A percentile compares a stretch with the other conserved stretches of the same genome.
Evolutionary conservation across 2,113 vertebrate genomes (phyloP).

Genomic region (Austrofundulus limnaeus): DNA sequence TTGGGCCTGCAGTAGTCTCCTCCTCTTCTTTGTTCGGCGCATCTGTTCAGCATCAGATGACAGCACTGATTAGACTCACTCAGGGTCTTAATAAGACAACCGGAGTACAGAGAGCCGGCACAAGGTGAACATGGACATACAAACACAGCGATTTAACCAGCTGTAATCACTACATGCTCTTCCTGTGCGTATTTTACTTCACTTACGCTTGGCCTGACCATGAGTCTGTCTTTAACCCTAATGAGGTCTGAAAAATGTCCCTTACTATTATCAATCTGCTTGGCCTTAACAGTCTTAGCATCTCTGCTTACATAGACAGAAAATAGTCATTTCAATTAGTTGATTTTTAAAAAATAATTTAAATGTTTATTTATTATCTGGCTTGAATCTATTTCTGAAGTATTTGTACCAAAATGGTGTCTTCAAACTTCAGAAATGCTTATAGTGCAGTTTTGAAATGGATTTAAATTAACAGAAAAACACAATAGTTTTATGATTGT

Average conservation of each 20-base stretch:
- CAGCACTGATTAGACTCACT: conserved; percentile 77
- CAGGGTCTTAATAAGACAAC: conserved; percentile 79
- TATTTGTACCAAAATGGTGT: conserved; percentile 15
- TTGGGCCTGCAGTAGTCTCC: conserved; percentile 71
- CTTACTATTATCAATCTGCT: conserved; percentile 37
- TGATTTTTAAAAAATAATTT: too few species aligned
- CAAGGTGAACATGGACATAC: conserved; percentile 55
- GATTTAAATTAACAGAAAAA: too few species aligned
- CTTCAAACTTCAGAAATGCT: not conserved
- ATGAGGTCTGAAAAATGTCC: conserved; percentile 60
- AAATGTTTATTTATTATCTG: conserved; percentile 1
- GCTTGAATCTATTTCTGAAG: conserved; percentile 5
- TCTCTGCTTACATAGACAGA: conserved; percentile 22
- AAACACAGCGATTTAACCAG: conserved; percentile 49
- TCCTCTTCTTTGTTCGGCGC: conserved; percentile 75
- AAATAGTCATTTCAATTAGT: conserved; percentile 30
- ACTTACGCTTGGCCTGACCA: conserved; percentile 45
- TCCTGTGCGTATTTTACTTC: conserved; percentile 35
- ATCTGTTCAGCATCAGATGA: conserved; percentile 79
- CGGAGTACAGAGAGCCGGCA: conserved; percentile 51
- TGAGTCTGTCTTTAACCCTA: conserved; percentile 54
- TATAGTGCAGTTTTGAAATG: conserved; percentile 1
- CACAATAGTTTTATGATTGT: too few species aligned
- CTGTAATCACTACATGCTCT: conserved; percentile 54
- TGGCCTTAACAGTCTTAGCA: conserved; percentile 16